Evolutionary conservation across 1,140 invertebrate species (phyloP), one percentile per base, ranked within the genome.

Genomic region (Choristoneura fumiferana): DNA sequence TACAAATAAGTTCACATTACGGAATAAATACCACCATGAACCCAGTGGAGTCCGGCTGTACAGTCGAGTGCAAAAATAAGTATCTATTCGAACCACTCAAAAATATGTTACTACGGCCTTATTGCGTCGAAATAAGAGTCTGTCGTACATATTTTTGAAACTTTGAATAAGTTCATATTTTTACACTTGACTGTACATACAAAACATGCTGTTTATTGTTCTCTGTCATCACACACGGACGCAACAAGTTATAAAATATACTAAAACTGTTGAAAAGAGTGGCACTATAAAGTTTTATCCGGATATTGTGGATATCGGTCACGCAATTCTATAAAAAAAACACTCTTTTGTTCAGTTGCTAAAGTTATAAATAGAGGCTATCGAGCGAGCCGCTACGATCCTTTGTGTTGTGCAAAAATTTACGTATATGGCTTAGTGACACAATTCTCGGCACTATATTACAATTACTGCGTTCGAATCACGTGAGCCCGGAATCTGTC

Each of bases 371-470:
- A 49, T 49, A 33, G 13, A 6, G 22, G 18, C 22, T 49, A 49
- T 49, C 43, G 43, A 49, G 18, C 43, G 43, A 29, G 2, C 40
- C 40, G 17, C 22, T 29, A 49, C 43, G 29, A 29, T 18, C 43
- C 22, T 29, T 49, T 49, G 43, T 49, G 43, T 49, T 49, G 22
- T 49, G 43, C 18, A 29, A 49, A 49, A 49, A 49, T 17, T 12
- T 17, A 49, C 43, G 22, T 49, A 49, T 49, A 49, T 49, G 10
- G 43, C 18, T 49, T 29, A 49, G 18, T 17, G 43, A 49, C 43
- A 49, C 43, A 49, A 29, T 49, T 29, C 17, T 5, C 18, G 10
- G 43, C 18, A 49, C 43, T 49, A 49, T 49, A 5, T 49, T 49
- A 49, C 43, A 49, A 49, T 49, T 49, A 12, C 37, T 12, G 43